Conservation (phyloP, 2,797 vertebrate genomes). For the Echiichthys vipera region DNA sequence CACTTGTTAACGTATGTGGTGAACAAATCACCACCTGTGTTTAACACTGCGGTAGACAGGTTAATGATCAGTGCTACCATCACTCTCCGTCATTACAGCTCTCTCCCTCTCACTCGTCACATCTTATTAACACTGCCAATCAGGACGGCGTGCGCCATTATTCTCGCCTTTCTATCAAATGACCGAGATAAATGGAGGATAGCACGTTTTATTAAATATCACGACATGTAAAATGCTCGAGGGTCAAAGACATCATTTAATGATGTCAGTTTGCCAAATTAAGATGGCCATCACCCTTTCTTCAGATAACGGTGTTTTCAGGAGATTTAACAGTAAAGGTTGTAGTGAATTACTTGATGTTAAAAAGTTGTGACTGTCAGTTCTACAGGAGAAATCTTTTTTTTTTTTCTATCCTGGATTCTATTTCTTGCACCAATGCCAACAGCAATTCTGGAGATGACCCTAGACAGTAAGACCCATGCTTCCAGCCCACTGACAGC, state of each 20-base stretch:
- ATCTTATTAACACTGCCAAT: conserved; percentile 54
- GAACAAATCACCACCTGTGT: conserved; percentile 40
- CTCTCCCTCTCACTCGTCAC: conserved; percentile 31
- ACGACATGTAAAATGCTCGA: background rate
- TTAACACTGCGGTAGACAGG: conserved; percentile 38
- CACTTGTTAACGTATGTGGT: conserved; percentile 9
- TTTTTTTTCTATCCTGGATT: background rate
- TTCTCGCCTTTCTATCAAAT: conserved; percentile 29
- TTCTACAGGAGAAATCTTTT: background rate
- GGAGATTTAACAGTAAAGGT: conserved; percentile 7
- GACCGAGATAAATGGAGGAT: conserved; percentile 12
- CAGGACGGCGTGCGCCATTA: background rate
- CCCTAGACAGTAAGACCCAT: background rate
- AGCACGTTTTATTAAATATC: conserved; percentile 11
- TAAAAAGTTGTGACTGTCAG: conserved; percentile 11
- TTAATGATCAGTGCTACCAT: conserved; percentile 53
- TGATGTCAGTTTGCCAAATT: conserved; percentile 27
- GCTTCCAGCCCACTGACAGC: background rate
- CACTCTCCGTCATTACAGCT: conserved; percentile 30
- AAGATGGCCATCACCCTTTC: conserved; percentile 18
- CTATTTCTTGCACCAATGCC: background rate
- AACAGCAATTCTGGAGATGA: background rate
- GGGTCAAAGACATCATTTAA: conserved; percentile 31
- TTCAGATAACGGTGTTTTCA: conserved; percentile 18
- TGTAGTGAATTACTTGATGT: conserved; percentile 12